Percentiles rank a stretch among this genome's conserved stretches.
Conservation (phyloP, 2,888 invertebrate species). For the Nysson spinosus region DNA sequence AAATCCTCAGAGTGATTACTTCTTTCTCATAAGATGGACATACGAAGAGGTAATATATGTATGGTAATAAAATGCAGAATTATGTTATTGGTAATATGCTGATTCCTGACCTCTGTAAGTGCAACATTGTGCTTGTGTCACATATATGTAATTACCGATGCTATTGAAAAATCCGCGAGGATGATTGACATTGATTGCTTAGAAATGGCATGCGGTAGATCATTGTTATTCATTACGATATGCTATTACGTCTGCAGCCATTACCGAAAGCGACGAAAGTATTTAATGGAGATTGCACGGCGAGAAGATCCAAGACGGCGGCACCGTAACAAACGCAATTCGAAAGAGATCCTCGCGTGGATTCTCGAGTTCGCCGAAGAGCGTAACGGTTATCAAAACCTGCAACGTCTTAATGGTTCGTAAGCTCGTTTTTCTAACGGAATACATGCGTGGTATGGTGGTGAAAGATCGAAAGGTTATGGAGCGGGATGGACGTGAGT, state of each 20-base stretch:
- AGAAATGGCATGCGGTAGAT: slow-evolving; percentile 17
- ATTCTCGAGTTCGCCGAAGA: slow-evolving; percentile 5
- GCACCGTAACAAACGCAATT: too few species aligned
- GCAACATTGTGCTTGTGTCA: too few species aligned
- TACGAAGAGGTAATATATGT: too few species aligned
- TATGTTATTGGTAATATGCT: too few species aligned
- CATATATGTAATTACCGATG: too few species aligned
- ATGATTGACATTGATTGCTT: slow-evolving; percentile 54
- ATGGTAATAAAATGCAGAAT: too few species aligned
- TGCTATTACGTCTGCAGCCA: slow-evolving; percentile 43
- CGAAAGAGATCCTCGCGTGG: too few species aligned
- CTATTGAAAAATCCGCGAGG: slow-evolving; percentile 8
- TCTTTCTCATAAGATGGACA: too few species aligned
- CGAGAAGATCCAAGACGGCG: too few species aligned
- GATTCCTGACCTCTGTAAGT: too few species aligned
- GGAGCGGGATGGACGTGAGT: slow-evolving; percentile 40
- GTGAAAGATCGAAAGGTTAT: slow-evolving; percentile 41
- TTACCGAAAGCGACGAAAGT: slow-evolving; percentile 52
- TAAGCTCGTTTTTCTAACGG: slow-evolving; percentile 49
- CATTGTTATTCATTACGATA: slow-evolving; percentile 50
- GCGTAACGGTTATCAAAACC: slow-evolving; percentile 36
- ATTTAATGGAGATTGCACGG: slow-evolving; percentile 34
- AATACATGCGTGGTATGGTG: slow-evolving; percentile 2
- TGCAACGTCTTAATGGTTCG: slow-evolving; percentile 48
- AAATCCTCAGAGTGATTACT: too few species aligned